These are phyloP conservation scores for Anhinga rufa DNA, from an alignment of 2,113 vertebrate genomes.

Conservation along the genomic window DNA sequence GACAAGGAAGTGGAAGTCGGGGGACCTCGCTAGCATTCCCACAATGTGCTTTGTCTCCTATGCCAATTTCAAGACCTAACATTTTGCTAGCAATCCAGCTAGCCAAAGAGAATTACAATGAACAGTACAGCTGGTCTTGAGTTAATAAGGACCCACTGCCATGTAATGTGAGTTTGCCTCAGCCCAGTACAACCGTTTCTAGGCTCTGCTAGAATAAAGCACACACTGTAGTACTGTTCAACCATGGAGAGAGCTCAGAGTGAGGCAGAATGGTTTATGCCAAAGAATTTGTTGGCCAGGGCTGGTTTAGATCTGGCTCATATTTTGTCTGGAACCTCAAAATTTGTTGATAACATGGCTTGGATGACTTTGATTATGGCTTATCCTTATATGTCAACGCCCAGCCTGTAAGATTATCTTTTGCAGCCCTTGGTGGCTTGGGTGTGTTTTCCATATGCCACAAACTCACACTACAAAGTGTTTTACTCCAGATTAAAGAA, in stretches of 20 bases:
- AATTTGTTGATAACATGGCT: neutral
- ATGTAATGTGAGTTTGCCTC: neutral
- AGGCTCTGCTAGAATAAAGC: neutral
- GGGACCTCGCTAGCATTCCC: neutral
- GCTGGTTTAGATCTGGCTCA: neutral
- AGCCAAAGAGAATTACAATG: neutral
- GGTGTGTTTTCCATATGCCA: neutral
- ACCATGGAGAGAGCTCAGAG: neutral
- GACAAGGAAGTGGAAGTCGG: neutral
- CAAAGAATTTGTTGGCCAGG: neutral
- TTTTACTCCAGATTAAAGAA: neutral
- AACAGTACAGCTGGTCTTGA: neutral
- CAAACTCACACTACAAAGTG: neutral
- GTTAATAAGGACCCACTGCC: neutral
- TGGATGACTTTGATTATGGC: neutral
- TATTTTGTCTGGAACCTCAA: neutral
- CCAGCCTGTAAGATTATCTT: neutral
- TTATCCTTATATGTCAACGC: neutral
- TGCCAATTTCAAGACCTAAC: neutral
- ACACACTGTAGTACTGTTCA: neutral
- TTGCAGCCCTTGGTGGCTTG: neutral
- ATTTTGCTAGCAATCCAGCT: neutral
- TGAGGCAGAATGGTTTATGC: neutral
- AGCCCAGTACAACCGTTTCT: neutral
- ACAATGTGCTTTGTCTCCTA: neutral